A percentile compares a stretch with the other conserved stretches of the same genome.
These are phyloP conservation scores for Nowickia ferox DNA, from an alignment of 2,888 invertebrate species.

Conservation along the genomic window DNA sequence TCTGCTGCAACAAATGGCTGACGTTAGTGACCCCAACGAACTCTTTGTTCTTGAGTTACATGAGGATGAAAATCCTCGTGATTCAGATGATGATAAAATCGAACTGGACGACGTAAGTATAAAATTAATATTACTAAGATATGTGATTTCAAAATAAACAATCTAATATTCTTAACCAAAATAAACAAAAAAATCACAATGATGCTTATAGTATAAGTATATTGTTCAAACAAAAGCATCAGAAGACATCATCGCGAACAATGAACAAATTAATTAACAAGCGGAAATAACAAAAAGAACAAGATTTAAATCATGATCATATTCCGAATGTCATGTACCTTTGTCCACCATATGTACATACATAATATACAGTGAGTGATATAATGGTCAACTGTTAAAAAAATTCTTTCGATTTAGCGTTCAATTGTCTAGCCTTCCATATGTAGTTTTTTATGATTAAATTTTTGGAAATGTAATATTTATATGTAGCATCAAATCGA, in stretches of 20 bases:
- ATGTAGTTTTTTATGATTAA: no score
- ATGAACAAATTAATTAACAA: slow-evolving; percentile 44
- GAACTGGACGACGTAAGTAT: slow-evolving; percentile 92
- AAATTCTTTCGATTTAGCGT: not conserved
- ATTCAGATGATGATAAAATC: slow-evolving; percentile 92
- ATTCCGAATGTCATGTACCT: slow-evolving; percentile 49
- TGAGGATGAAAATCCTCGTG: slow-evolving; percentile 89
- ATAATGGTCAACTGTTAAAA: not conserved
- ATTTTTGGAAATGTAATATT: no score
- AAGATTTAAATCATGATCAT: slow-evolving; percentile 53
- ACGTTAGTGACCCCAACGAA: slow-evolving; percentile 84
- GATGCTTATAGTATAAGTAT: slow-evolving; percentile 42
- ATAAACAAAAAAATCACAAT: slow-evolving; percentile 27
- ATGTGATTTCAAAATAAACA: not conserved
- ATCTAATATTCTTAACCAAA: not conserved
- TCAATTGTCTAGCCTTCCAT: not conserved
- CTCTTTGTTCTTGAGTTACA: slow-evolving; percentile 97
- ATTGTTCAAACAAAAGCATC: slow-evolving; percentile 19
- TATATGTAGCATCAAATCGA: no score
- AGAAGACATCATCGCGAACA: slow-evolving; percentile 40
- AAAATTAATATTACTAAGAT: not conserved
- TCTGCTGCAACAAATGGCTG: slow-evolving; percentile 77
- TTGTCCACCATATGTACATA: not conserved
- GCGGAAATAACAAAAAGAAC: slow-evolving; percentile 31
- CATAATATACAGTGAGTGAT: not conserved